A percentile compares a stretch with the other conserved stretches of the same genome.
Evolutionary conservation across 2,113 vertebrate species (phyloP).

Genomic region (Nerophis ophidion): DNA sequence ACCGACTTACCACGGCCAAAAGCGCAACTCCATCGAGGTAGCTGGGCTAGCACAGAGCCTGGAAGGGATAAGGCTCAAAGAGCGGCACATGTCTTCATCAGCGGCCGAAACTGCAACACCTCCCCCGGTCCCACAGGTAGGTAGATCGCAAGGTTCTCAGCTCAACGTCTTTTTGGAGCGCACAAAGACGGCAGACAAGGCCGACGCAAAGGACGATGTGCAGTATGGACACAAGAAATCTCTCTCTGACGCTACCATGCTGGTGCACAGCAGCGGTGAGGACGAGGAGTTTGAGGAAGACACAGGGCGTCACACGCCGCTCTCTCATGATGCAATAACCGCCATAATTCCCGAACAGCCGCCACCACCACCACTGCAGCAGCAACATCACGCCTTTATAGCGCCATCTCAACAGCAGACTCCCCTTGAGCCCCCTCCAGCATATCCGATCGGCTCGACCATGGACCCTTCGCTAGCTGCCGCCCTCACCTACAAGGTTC

Average conservation of each 20-base stretch:
- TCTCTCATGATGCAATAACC: constrained; percentile 62
- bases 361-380: constrained; percentile 19
- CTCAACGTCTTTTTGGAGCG: constrained; percentile 75
- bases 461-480: constrained; percentile 57
- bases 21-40: constrained; percentile 92
- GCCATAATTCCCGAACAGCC: constrained; percentile 42
- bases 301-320: constrained; percentile 55
- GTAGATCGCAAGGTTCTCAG: constrained; percentile 71
- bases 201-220: constrained; percentile 62
- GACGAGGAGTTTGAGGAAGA: constrained; percentile 90
- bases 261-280: constrained; percentile 94
- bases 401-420: constrained; percentile 58
- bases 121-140: constrained; percentile 30
- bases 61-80: constrained; percentile 86
- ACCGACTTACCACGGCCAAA: constrained; percentile 73
- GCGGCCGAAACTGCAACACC: constrained; percentile 73
- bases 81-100: constrained; percentile 80
- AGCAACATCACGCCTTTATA: constrained; percentile 41
- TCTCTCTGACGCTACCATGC: constrained; percentile 92
- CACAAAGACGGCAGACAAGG: constrained; percentile 69
- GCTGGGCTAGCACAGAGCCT: constrained; percentile 82
- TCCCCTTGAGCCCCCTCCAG: constrained; percentile 68
- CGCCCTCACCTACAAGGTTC: constrained; percentile 78
- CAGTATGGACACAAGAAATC: constrained; percentile 89
- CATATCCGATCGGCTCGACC: constrained; percentile 72